These are phyloP conservation scores for Apteryx owenii DNA, from an alignment of 2,113 vertebrate genomes.

Conservation along the genomic window DNA sequence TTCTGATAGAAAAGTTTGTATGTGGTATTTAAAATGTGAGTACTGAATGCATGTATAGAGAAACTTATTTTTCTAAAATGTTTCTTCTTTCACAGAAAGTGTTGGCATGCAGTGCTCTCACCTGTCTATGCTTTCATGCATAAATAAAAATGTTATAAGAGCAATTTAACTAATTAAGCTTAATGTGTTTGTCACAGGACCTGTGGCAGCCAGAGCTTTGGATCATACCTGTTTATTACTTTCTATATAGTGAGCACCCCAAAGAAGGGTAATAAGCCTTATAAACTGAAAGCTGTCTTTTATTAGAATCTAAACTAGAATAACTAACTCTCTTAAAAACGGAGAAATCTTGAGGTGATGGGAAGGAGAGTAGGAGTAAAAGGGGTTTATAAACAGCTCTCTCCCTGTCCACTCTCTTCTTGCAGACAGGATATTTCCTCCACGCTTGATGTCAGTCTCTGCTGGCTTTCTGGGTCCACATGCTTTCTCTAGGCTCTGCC, in stretches of 20 bases:
- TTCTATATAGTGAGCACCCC: background rate
- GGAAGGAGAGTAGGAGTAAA: background rate
- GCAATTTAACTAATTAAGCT: background rate
- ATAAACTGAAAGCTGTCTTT: background rate
- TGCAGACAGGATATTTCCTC: background rate
- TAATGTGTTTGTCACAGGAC: background rate
- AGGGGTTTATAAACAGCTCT: background rate
- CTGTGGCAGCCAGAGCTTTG: background rate
- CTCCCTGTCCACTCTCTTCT: background rate
- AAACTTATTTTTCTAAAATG: background rate
- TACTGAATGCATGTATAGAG: background rate
- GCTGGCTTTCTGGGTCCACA: background rate
- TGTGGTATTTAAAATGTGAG: background rate
- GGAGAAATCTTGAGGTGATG: background rate
- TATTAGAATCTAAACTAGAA: background rate
- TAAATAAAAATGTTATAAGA: background rate
- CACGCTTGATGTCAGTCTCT: background rate
- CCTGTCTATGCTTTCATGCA: slow-evolving; percentile 1
- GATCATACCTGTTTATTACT: background rate
- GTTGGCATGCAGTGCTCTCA: background rate
- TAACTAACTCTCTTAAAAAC: background rate
- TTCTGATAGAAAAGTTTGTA: background rate
- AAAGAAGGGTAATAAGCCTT: background rate
- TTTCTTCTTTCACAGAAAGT: background rate
- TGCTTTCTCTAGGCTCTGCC: background rate